Base-by-base conservation (phyloP, 1,140 invertebrate species). In the Bombus difficillimus region DNA sequence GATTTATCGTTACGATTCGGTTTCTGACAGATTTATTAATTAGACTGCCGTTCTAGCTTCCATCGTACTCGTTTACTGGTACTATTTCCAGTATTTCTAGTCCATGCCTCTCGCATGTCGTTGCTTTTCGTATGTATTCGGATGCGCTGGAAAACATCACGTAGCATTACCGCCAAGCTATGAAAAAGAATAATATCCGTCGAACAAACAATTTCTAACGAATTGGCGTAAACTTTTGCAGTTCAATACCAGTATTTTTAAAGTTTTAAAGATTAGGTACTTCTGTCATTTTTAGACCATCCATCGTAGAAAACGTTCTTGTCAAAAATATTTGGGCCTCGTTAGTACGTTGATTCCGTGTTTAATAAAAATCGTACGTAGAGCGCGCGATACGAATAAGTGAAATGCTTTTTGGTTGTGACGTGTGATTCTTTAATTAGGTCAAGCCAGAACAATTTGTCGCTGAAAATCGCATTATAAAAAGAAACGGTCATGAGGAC, bases 1-100 rank as follows among this genome's bases (percentile, higher is more conserved):
- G 83, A 85, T 81, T 85, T 87, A 79, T 81, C 78, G 84, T 41
- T 73, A 59, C 76, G 76, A 72, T 80, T 80, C 62, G 12, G 6
- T 15, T 32, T n/a, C 32, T 37, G 83, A 59, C 83, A 80, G 57
- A 85, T 85, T 85, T 85, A 85, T 80, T 72, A 85, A 72, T 85
- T 85, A 84, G 25, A 76, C 66, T 13, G 22, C 22, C 37, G 12
- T 37, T 15, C 4, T 9, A 6, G 2, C n/a, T 59, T 57, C 37
- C 37, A 53, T 43, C 9, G 13, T 39, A 9, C 25, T 34, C n/a
- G n/a, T 53, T 84, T 79, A 34, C 25, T 66, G 66, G 22, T 32
- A 68, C 57, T 28, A 25, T 59, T 73, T 73, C 59, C n/a, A 32
- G 9, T 4, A 25, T 59, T 73, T 73, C 59, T 39, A 32, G 25